Evolutionary conservation across 2,888 invertebrate genomes (phyloP).

Genomic region (Synanthedon vespiformis): DNA sequence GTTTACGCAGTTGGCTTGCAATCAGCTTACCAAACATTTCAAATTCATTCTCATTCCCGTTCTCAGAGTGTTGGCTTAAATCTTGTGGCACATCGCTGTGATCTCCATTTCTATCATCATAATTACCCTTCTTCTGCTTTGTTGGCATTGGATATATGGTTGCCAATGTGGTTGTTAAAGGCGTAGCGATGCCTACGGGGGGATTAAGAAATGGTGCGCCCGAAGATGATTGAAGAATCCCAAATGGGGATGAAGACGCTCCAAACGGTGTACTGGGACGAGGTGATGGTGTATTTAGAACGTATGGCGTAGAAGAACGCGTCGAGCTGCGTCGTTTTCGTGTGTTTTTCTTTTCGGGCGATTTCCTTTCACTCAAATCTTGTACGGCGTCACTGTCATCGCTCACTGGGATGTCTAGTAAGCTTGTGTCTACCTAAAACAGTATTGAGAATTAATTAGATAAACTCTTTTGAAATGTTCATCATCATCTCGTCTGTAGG

Average conservation of each 20-base stretch:
- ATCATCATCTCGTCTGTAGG: too few relatives aligned
- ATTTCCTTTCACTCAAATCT: constrained; percentile 59
- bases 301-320: constrained; percentile 58
- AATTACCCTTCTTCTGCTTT: constrained; percentile 53
- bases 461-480: background rate
- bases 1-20: constrained; percentile 57
- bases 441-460: constrained; percentile 5
- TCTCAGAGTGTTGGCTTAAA: constrained; percentile 58
- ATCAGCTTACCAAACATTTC: constrained; percentile 65
- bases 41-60: constrained; percentile 59
- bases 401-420: constrained; percentile 57
- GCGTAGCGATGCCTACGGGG: constrained; percentile 62
- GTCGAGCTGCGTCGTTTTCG: constrained; percentile 60
- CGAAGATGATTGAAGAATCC: constrained; percentile 48
- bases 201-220: constrained; percentile 55
- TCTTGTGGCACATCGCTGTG: constrained; percentile 53
- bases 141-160: constrained; percentile 54
- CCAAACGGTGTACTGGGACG: constrained; percentile 61
- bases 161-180: constrained; percentile 54
- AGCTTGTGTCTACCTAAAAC: constrained; percentile 54
- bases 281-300: constrained; percentile 59
- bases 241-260: constrained; percentile 36
- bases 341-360: constrained; percentile 60
- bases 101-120: constrained; percentile 40
- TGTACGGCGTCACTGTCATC: constrained; percentile 64